These are phyloP conservation scores for Hydrozoanthus gracilis DNA, from an alignment of 92 coral and sea anemone genomes.

Conservation along the genomic window DNA sequence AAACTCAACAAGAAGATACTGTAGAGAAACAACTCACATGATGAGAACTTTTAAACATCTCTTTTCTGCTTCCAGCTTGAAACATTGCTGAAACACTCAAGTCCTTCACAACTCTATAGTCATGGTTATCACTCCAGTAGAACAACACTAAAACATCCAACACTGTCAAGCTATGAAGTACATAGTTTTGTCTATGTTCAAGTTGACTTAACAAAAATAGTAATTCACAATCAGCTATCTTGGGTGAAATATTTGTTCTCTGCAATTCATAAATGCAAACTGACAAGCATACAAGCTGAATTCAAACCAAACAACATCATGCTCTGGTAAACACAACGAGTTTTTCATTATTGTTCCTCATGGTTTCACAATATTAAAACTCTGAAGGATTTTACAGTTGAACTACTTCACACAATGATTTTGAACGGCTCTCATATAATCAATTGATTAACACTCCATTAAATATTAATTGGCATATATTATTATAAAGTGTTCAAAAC, in stretches of 20 bases:
- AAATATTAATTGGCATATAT: constrained; percentile 22
- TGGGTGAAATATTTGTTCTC: neutral
- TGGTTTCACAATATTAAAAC: constrained; percentile 1
- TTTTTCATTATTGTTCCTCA: neutral
- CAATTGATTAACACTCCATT: constrained; percentile 4
- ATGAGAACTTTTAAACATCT: constrained; percentile 12
- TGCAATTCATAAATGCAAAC: neutral
- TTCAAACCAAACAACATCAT: constrained; percentile 9
- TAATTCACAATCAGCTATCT: neutral
- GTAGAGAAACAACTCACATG: constrained; percentile 11
- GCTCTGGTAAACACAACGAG: neutral
- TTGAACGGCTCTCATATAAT: neutral
- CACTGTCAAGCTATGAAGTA: neutral
- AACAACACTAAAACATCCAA: neutral
- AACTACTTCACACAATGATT: neutral
- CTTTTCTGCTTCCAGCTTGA: constrained; percentile 2
- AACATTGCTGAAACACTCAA: constrained; percentile 2
- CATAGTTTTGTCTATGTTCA: neutral
- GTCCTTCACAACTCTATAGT: neutral
- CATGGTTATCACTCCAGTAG: neutral
- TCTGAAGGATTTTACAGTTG: constrained; percentile 18
- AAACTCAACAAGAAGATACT: neutral
- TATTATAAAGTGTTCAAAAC: no score
- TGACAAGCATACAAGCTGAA: neutral
- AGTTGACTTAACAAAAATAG: neutral